Evolutionary conservation across 2,888 invertebrate species (phyloP).

Genomic region (Acleris laterana): DNA sequence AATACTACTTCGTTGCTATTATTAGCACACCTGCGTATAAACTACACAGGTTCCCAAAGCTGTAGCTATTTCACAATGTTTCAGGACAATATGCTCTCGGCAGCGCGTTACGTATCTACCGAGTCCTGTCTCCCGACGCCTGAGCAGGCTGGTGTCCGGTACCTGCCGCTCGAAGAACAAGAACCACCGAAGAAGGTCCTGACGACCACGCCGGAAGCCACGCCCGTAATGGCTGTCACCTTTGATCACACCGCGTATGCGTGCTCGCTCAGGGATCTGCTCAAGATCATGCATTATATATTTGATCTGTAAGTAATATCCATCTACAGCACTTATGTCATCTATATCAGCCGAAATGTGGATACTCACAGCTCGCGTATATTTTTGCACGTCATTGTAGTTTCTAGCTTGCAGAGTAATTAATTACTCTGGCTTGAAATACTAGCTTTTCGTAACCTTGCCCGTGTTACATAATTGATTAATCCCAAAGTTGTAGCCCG

Average conservation of each 20-base stretch:
- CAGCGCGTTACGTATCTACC: constrained; percentile 57
- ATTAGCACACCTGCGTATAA: neutral
- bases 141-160: constrained; percentile 56
- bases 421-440: too few species aligned
- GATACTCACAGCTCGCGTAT: too few species aligned
- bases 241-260: constrained; percentile 57
- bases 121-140: constrained; percentile 59
- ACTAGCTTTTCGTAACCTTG: too few species aligned
- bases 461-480: too few species aligned
- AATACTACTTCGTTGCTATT: neutral
- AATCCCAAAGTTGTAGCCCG: too few species aligned
- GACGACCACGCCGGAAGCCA: neutral
- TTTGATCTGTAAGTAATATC: constrained; percentile 68
- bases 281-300: constrained; percentile 75
- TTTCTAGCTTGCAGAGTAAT: too few species aligned
- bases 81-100: constrained; percentile 74
- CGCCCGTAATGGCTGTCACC: constrained; percentile 44
- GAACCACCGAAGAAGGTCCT: neutral
- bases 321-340: too few species aligned
- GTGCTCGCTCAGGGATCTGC: constrained; percentile 64
- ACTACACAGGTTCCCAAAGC: too few species aligned
- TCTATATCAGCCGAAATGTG: too few species aligned
- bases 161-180: constrained; percentile 51
- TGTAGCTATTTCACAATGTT: too few species aligned
- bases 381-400: too few species aligned